These are phyloP conservation scores for Palythoa caribaeorum DNA, from an alignment of 92 coral and sea anemone genomes.

Conservation along the genomic window DNA sequence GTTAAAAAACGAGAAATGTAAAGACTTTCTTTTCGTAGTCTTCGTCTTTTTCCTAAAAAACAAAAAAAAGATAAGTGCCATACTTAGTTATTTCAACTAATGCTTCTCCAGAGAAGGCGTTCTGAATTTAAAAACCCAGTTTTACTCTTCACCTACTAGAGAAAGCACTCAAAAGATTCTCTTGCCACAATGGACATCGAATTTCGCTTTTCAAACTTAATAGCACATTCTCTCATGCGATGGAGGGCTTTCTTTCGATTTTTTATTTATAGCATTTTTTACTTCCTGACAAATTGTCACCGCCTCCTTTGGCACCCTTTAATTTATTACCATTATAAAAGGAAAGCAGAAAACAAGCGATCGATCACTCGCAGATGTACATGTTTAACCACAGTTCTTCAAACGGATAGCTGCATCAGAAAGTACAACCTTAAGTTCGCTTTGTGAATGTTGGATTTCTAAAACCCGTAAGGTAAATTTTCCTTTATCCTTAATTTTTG, in stretches of 20 bases:
- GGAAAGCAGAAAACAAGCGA: neutral
- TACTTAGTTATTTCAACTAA: too few relatives aligned
- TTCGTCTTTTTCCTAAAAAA: too few relatives aligned
- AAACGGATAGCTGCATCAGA: neutral
- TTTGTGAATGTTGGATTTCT: neutral
- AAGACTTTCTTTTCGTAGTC: too few relatives aligned
- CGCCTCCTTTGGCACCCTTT: neutral
- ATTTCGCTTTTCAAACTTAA: neutral
- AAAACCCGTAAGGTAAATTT: neutral
- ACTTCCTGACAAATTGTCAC: neutral
- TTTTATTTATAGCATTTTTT: neutral
- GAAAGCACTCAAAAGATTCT: neutral
- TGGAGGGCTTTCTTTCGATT: neutral
- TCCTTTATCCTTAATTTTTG: neutral
- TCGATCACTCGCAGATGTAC: neutral
- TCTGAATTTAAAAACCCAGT: too few relatives aligned
- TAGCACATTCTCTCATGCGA: neutral
- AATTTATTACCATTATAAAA: neutral
- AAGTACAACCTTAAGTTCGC: neutral
- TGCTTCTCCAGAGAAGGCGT: too few relatives aligned
- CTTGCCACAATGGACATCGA: neutral
- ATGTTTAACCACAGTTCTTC: neutral
- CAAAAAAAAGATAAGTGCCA: too few relatives aligned
- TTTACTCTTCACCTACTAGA: too few relatives aligned
- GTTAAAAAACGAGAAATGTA: too few relatives aligned